Base-by-base conservation (phyloP, 2,888 invertebrate species). In the Herminia tarsipennalis region DNA sequence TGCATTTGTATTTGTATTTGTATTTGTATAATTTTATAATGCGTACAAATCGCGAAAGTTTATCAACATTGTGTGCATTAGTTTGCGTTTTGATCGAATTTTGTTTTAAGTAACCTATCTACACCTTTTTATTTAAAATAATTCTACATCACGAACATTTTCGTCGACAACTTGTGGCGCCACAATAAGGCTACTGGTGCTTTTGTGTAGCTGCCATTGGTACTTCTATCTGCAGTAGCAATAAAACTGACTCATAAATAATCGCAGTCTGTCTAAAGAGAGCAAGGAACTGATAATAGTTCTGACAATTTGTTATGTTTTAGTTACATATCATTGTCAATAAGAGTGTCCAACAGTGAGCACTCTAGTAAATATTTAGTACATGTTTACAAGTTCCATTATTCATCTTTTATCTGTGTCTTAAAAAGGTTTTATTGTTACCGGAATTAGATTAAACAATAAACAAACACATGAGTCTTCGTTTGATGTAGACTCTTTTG, bases 231-330 rank as follows among this genome's bases (percentile, higher is more conserved):
- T n/a, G n/a, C n/a, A n/a, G n/a, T n/a, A n/a, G n/a, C n/a, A n/a
- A n/a, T n/a, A n/a, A n/a, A n/a, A n/a, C n/a, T n/a, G n/a, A 13
- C 16, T 29, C 2, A 16, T 16, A 16, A 22, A 5, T 21, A 12
- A 6, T 25, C n/a, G 2, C 3, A 10, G 2, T 1, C 8, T 2
- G 8, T 12, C 12, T 2, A n/a, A 5, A 5, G 25, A 27, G 40
- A 33, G 24, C 32, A 33, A 33, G 25, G 40, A 10, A 24, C 40
- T 40, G 32, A 40, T 40, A 40, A 18, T 18, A 18, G n/a, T n/a
- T n/a, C n/a, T n/a, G n/a, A n/a, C 6, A n/a, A 25, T 40, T 25
- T 14, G 12, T 27, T 40, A 25, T 10, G 18, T 25, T 40, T 40
- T 20, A 18, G 9, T n/a, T 2, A 9, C 10, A 14, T 22, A 17